Evolutionary conservation across 53 echinoderm and acorn worm species (phyloP).

Genomic region (Actinopyga echinites): DNA sequence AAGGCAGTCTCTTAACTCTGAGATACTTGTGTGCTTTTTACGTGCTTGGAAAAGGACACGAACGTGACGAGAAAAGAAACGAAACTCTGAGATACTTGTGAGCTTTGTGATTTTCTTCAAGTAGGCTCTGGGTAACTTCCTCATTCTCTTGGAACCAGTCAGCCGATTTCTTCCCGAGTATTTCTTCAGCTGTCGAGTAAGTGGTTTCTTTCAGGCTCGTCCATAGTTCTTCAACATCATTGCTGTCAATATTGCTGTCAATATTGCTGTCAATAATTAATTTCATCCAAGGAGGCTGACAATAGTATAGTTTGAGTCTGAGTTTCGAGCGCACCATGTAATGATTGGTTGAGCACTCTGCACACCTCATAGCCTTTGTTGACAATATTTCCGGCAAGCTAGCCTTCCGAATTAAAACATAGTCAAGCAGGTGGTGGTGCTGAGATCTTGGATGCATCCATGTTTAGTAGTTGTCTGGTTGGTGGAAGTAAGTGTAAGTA

Average conservation of each 20-base stretch:
- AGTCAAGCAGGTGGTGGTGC: constrained; percentile 63
- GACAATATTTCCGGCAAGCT: constrained; percentile 23
- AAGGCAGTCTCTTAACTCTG: no score
- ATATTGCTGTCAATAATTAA: no score
- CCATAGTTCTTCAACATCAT: constrained; percentile 19
- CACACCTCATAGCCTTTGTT: constrained; percentile 51
- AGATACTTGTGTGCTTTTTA: neutral
- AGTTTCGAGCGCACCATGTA: constrained; percentile 40
- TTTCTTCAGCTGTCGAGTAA: constrained; percentile 4
- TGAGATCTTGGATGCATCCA: constrained; percentile 61
- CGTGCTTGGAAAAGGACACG: no score
- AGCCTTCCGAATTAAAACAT: constrained; percentile 23
- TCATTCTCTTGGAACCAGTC: constrained; percentile 61
- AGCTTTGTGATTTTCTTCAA: constrained; percentile 37
- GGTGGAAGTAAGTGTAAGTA: constrained; percentile 63
- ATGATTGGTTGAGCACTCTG: constrained; percentile 53
- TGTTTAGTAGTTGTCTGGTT: constrained; percentile 40
- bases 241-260: neutral
- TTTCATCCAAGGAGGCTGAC: neutral
- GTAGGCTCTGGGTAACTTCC: constrained; percentile 24
- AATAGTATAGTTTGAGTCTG: constrained; percentile 4
- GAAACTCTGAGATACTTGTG: neutral
- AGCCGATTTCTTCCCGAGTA: constrained; percentile 1
- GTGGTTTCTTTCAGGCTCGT: constrained; percentile 14
- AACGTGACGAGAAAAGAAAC: no score